Base-by-base conservation (phyloP, 1,140 invertebrate species). In the Zaprionus lachaisei region DNA sequence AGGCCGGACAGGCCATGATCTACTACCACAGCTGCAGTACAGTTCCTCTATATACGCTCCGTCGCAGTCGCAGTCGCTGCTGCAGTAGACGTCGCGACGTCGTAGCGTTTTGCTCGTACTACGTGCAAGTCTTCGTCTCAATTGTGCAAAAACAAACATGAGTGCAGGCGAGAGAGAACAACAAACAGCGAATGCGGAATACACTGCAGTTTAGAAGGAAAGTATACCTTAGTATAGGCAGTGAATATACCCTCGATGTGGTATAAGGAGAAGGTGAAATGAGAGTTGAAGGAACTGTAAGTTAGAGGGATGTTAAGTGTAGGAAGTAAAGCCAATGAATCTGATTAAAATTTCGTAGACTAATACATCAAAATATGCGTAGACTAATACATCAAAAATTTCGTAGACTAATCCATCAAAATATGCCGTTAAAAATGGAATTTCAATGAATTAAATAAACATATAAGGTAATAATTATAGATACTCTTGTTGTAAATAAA, bases 1-100 rank as follows among this genome's bases (percentile, higher is more conserved):
- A 47, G n/a, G 41, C 54, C 62, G 83, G 73, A 70, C 72, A 80
- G 84, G 85, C 85, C 85, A 80, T 90, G 85, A 90, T 90, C 85
- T 90, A 90, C 85, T 90, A 84, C 79, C 85, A 84, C 76, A 81
- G 51, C 44, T 73, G 75, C 75, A 47, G 0, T 15, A 41, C 31
- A 79, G 34, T 62, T 68, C 20, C 68, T 44, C 56, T 74, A 34
- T 34, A 55, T 51, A 26, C 51, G 24, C 64, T 22, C 34, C 15
- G 61, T 68, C 24, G 55, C 72, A 14, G 47, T 58, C 28, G 28
- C 28, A 31, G 6, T 31, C 28, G 3, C 22, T 14, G 63, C 34
- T 28, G 63, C 71, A 54, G 55, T 68, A 54, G 15, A 58, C 67
- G 44, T 58, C 17, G 55, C 55, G 44, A 31, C 56, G 69, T 34